These are phyloP conservation scores for Symphodus melops DNA, from an alignment of 2,113 vertebrate genomes.

Conservation along the genomic window DNA sequence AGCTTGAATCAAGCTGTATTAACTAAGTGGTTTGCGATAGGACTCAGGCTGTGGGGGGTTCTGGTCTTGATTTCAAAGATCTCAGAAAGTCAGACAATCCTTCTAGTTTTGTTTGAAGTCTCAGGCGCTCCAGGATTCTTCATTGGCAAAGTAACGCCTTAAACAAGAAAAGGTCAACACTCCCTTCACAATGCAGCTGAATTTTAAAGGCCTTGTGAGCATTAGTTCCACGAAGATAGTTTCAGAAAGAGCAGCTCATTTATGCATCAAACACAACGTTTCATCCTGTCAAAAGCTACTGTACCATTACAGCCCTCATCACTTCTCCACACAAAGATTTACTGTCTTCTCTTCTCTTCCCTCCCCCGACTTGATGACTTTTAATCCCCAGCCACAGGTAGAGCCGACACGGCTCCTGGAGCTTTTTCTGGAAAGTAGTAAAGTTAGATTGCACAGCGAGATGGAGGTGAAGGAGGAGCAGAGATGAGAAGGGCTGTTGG, in stretches of 20 bases:
- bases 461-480: conserved; percentile 39
- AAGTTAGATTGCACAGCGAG: conserved; percentile 38
- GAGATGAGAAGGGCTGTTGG: conserved; percentile 26
- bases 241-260: neutral
- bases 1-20: no score
- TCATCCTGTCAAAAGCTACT: neutral
- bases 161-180: neutral
- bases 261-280: neutral
- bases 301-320: conserved; percentile 11
- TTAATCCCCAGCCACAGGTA: conserved; percentile 60
- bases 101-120: neutral
- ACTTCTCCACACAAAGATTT: neutral
- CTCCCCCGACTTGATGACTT: conserved; percentile 51
- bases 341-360: conserved; percentile 4
- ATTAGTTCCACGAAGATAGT: neutral
- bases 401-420: conserved; percentile 42
- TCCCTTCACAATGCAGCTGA: neutral
- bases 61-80: no score
- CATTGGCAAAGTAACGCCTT: neutral
- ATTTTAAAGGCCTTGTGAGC: neutral
- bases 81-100: neutral
- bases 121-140: neutral
- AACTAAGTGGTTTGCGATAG: no score
- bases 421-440: conserved; percentile 15
- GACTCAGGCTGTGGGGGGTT: no score